Evolutionary conservation across 2,888 invertebrate species (phyloP).

Genomic region (Sicus ferrugineus): DNA sequence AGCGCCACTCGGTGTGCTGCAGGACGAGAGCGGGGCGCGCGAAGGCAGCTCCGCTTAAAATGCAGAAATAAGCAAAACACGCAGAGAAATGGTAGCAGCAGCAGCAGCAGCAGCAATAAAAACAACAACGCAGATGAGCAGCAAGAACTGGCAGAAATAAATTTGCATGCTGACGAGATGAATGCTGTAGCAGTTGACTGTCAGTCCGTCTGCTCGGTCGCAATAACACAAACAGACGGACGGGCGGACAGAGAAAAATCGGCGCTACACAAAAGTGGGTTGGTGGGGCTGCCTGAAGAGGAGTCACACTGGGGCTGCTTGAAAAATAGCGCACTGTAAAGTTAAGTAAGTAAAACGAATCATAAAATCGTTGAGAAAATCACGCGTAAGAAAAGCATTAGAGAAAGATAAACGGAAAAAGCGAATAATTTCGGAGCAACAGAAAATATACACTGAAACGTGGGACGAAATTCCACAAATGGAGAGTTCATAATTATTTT

Average conservation of each 20-base stretch:
- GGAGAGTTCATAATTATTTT: too few species aligned
- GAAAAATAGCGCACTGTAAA: background rate
- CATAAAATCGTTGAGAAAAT: background rate
- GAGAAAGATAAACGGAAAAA: too few species aligned
- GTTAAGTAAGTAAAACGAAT: background rate
- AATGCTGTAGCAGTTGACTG: background rate
- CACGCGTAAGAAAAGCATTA: too few species aligned
- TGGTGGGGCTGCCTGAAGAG: background rate
- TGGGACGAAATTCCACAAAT: too few species aligned
- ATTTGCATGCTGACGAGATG: conserved; percentile 13
- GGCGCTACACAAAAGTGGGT: background rate
- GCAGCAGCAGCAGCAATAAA: background rate
- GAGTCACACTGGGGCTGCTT: background rate
- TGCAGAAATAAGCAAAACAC: background rate
- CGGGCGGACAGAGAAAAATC: background rate
- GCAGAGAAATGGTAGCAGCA: background rate
- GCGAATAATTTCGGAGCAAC: too few species aligned
- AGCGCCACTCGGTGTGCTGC: too few species aligned
- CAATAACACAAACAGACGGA: background rate
- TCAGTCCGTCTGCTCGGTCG: background rate
- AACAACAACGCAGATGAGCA: too few species aligned
- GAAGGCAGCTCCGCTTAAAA: too few species aligned
- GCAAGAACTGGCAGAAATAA: background rate
- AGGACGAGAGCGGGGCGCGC: too few species aligned
- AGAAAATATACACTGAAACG: too few species aligned